Evolutionary conservation across 2,888 invertebrate genomes (phyloP).

Genomic region (Mesorhabditis belari): DNA sequence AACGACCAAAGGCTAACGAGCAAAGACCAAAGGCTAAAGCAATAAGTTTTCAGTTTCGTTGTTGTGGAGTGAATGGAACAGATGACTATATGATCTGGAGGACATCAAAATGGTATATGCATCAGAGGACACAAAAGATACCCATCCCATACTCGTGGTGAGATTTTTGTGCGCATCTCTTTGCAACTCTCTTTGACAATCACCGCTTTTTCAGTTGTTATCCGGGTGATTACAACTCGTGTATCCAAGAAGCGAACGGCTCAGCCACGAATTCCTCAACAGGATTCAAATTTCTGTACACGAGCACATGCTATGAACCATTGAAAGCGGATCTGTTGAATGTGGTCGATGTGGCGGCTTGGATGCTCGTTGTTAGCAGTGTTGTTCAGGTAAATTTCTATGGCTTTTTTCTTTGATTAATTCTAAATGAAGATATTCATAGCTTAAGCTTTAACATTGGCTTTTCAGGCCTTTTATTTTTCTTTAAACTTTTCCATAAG

Average conservation of each 20-base stretch:
- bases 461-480: too few relatives aligned
- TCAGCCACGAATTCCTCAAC: conserved; percentile 14
- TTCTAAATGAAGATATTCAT: too few relatives aligned
- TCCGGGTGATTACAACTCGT: conserved; percentile 12
- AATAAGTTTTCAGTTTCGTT: conserved; percentile 50
- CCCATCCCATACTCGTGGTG: conserved; percentile 17
- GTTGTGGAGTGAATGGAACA: conserved; percentile 51
- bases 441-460: too few relatives aligned
- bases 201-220: conserved; percentile 20
- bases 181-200: not conserved
- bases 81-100: conserved; percentile 47
- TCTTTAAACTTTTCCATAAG: too few relatives aligned
- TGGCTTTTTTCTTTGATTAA: conserved; percentile 2
- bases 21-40: too few relatives aligned
- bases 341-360: conserved; percentile 47
- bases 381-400: conserved; percentile 29
- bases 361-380: conserved; percentile 42
- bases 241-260: conserved; percentile 5
- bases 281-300: conserved; percentile 22
- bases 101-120: conserved; percentile 52
- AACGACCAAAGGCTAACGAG: too few relatives aligned
- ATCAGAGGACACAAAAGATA: conserved; percentile 22
- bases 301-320: conserved; percentile 45
- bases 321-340: conserved; percentile 42
- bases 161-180: not conserved